These are phyloP conservation scores for Cecropterus lyciades DNA, from an alignment of 1,140 invertebrate species.

Conservation along the genomic window DNA sequence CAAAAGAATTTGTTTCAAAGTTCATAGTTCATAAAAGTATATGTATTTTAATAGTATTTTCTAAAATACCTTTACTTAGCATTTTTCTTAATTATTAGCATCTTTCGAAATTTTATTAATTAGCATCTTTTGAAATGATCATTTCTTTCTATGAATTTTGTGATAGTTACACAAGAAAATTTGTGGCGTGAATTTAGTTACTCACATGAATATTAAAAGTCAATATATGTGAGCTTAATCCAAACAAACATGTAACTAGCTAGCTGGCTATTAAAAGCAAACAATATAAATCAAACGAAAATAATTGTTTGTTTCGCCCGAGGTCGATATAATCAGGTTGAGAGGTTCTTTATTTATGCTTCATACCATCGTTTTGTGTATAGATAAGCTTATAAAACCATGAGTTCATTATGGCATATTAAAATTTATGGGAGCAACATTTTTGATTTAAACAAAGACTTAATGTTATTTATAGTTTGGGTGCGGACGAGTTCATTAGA, in stretches of 20 bases:
- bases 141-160: too few species aligned
- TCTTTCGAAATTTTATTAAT: too few species aligned
- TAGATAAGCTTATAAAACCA: constrained; percentile 35
- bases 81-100: too few species aligned
- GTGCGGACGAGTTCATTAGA: constrained; percentile 16
- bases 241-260: constrained; percentile 53
- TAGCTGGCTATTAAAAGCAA: constrained; percentile 60
- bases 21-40: too few species aligned
- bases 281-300: constrained; percentile 66
- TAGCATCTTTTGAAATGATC: too few species aligned
- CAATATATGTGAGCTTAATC: constrained; percentile 6
- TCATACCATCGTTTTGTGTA: constrained; percentile 30
- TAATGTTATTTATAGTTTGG: constrained; percentile 15
- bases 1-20: too few species aligned
- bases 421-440: constrained; percentile 22
- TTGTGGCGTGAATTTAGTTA: not conserved
- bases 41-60: too few species aligned
- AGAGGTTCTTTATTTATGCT: constrained; percentile 58
- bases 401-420: constrained; percentile 32
- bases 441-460: constrained; percentile 24
- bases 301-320: constrained; percentile 68
- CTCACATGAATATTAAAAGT: not conserved
- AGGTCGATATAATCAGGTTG: constrained; percentile 62
- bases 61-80: too few species aligned
- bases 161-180: too few species aligned